Conservation (phyloP, 2,113 vertebrate species). For the Cochlearius cochlearius region DNA sequence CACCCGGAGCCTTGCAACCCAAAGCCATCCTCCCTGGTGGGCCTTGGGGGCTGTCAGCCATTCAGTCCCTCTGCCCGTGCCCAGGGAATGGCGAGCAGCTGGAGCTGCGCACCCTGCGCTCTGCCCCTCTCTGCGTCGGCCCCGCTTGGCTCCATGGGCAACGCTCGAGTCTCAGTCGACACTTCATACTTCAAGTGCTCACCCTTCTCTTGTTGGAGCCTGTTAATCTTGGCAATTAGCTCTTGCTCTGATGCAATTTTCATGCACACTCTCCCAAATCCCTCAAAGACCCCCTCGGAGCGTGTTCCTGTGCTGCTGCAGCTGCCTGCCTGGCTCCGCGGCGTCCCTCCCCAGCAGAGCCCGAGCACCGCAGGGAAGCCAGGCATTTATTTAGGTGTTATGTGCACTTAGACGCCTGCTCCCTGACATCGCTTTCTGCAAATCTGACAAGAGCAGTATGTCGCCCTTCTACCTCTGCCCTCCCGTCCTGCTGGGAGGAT, state of each 20-base stretch:
- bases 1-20: neutral
- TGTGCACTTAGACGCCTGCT: neutral
- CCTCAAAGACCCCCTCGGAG: conserved; percentile 27
- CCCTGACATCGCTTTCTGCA: neutral
- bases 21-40: neutral
- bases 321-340: conserved; percentile 32
- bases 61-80: neutral
- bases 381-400: conserved; percentile 21
- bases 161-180: neutral
- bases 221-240: conserved; percentile 58
- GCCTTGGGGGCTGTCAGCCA: rapidly evolving
- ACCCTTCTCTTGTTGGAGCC: conserved; percentile 46
- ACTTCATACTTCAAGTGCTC: conserved; percentile 46
- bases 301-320: conserved; percentile 6
- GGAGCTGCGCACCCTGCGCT: neutral
- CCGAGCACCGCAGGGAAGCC: neutral
- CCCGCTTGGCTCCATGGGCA: neutral
- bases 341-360: neutral
- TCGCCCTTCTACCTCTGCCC: conserved; percentile 24
- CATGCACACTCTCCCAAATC: conserved; percentile 18
- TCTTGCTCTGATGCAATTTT: conserved; percentile 20
- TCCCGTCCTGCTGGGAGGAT: neutral
- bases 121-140: neutral
- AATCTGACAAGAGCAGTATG: neutral
- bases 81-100: neutral